Conservation (phyloP, 2,113 vertebrate genomes). For the Phylloscopus trochiloides region DNA sequence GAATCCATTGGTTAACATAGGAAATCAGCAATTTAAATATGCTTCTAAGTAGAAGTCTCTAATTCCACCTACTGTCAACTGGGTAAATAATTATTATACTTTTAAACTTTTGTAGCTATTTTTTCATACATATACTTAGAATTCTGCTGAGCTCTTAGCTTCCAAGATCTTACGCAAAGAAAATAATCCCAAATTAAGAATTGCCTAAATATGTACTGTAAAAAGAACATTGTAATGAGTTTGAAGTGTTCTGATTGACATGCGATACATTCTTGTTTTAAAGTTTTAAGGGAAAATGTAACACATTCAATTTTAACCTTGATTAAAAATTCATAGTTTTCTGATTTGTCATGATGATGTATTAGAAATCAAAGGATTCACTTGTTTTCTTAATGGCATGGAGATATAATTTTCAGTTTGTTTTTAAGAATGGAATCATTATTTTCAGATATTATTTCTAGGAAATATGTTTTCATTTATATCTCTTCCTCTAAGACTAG, state of each 20-base stretch:
- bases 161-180: not conserved
- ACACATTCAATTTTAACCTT: not conserved
- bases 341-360: slow-evolving; percentile 24
- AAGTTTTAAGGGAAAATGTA: not conserved
- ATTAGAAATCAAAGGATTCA: slow-evolving; percentile 47
- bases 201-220: not conserved
- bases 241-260: not conserved
- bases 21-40: not conserved
- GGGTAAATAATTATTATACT: not conserved
- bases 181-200: not conserved
- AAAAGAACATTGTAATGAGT: not conserved
- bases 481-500: not conserved
- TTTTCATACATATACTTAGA: not conserved
- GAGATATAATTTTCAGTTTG: slow-evolving; percentile 47
- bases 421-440: slow-evolving; percentile 51
- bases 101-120: not conserved
- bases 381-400: slow-evolving; percentile 34
- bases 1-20: not conserved
- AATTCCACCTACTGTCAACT: not conserved
- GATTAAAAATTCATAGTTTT: not conserved
- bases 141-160: not conserved
- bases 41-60: not conserved
- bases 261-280: not conserved
- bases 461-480: slow-evolving; percentile 31
- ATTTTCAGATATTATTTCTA: slow-evolving; percentile 36